A percentile compares a stretch with the other conserved stretches of the same genome.
Evolutionary conservation across 2,113 vertebrate species (phyloP).

Genomic region (Crypturellus undulatus): DNA sequence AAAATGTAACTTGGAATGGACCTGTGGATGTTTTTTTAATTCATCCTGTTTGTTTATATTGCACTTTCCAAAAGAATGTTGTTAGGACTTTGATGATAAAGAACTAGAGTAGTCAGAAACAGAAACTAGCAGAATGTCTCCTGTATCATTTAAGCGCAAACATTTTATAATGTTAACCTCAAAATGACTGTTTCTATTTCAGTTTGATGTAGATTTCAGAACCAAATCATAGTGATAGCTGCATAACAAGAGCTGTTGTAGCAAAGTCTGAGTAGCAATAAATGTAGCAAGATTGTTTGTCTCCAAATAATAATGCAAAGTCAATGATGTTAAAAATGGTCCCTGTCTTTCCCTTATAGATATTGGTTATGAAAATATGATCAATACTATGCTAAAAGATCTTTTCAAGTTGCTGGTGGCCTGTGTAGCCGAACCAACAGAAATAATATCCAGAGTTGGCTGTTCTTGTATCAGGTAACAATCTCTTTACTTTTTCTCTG

Average conservation of each 20-base stretch:
- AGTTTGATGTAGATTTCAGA: background rate
- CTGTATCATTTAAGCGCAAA: background rate
- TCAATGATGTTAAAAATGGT: background rate
- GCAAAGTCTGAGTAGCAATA: background rate
- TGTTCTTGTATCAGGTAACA: constrained; percentile 96
- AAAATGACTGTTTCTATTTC: background rate
- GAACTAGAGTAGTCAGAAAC: background rate
- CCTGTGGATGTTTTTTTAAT: background rate
- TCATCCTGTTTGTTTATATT: background rate
- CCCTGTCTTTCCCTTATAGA: constrained; percentile 60
- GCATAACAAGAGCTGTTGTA: background rate
- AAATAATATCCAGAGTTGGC: constrained; percentile 97
- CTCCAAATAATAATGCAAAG: background rate
- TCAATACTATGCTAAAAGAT: constrained; percentile 96
- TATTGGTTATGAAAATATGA: constrained; percentile 93
- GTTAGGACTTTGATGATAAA: background rate
- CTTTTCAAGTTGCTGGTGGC: constrained; percentile 93
- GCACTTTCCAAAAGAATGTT: background rate
- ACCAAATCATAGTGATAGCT: background rate
- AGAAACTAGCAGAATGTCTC: background rate
- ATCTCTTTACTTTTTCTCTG: background rate
- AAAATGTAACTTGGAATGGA: background rate
- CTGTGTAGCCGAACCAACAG: constrained; percentile 94
- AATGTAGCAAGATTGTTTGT: background rate
- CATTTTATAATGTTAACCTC: background rate